Base-by-base conservation (phyloP, 2,888 invertebrate genomes). In the Tridacna gigas region DNA sequence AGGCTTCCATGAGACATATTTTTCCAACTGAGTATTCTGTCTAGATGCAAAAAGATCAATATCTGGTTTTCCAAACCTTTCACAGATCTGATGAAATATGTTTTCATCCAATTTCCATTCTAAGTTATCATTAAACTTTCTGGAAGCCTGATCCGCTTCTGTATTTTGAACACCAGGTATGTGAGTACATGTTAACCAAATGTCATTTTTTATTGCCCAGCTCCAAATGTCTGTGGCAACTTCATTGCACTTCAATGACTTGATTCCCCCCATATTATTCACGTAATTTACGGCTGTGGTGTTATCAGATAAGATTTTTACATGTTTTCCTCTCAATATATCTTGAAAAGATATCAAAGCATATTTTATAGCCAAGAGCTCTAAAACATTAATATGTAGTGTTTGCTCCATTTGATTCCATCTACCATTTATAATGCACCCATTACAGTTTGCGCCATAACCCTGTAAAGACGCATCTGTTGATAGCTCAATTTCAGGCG, bases 201-300 rank as follows among this genome's bases (percentile, higher is more conserved):
- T 77, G 12, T 71, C 51, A 48, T 67, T 48, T 25, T 77, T n/a
- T 5, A 81, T 71, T 45, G 74, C 74, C 67, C 67, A 81, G 9
- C 37, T 18, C 75, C 84, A 84, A 20, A 84, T 79, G 12, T 80
- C 25, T 45, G 7, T 79, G 7, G 75, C 28, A 18, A 79, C 37
- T 1, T 60, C 12, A 79, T 79, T 75, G 25, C 73, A 65, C 22
- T 51, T 15, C 12, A 20, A 11, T 18, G 56, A 80, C 0, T 63
- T 74, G 0, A n/a, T 80, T 12, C 80, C 81, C 12, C 84, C 84
- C 74, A 82, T 80, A 18, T 82, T 80, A 48, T 82, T 82, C 18
- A 80, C 67, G 63, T 85, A 88, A 18, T 45, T 48, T 18, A 85
- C 79, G 18, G 85, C 66, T 48, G 77, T 75, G 3, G 84, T 74